phyloP scores from a whole-genome alignment of 2,888 invertebrate species.

The Flexamia atlantica region DNA sequence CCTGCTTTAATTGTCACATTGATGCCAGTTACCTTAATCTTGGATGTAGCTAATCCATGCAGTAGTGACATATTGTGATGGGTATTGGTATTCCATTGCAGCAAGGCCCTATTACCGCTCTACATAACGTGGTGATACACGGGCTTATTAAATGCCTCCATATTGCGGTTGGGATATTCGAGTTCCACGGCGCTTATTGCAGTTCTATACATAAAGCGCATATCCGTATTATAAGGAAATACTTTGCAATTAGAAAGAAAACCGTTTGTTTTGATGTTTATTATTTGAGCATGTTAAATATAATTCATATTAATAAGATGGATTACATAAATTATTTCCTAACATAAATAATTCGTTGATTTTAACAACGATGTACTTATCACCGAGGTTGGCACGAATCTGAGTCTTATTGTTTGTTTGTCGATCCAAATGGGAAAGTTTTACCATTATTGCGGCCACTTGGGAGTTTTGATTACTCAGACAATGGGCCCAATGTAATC shows the following conservation, averaged over 20 bases:
- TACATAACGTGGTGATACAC: not conserved
- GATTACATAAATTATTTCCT: not conserved
- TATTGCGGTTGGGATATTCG: not conserved
- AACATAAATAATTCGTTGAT: not conserved
- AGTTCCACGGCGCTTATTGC: too few species aligned
- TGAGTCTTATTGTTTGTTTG: not conserved
- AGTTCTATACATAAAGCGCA: too few species aligned
- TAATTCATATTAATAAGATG: not conserved
- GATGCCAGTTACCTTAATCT: too few species aligned
- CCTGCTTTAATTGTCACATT: too few species aligned
- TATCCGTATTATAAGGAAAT: too few species aligned
- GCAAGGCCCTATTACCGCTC: not conserved
- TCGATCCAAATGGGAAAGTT: slow-evolving; percentile 34
- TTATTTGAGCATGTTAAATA: not conserved
- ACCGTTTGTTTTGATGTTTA: not conserved
- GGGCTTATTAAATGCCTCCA: not conserved
- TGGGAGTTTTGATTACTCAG: not conserved
- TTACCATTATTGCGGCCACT: not conserved
- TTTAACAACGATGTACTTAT: not conserved
- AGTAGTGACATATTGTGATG: too few species aligned
- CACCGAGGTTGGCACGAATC: not conserved
- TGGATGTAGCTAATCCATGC: too few species aligned
- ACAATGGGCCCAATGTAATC: not conserved
- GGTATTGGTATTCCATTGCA: slow-evolving; percentile 1
- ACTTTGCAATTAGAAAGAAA: too few species aligned